These are phyloP conservation scores for Drosophila barbarae DNA, from an alignment of 2,888 invertebrate genomes.

Conservation along the genomic window DNA sequence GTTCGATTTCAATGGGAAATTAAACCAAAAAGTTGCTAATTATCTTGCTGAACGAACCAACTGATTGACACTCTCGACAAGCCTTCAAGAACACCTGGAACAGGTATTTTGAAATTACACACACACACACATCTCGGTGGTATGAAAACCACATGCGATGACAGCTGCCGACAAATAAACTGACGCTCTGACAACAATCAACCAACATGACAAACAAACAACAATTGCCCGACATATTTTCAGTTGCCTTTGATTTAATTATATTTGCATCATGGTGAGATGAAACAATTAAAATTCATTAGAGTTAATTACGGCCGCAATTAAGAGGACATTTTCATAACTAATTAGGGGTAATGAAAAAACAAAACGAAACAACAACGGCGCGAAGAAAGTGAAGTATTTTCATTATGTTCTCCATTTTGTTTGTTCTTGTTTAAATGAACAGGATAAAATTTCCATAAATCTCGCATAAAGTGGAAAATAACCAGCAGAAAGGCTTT, in stretches of 20 bases:
- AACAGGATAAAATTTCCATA: constrained; percentile 19
- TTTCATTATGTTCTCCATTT: constrained; percentile 21
- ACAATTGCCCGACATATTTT: constrained; percentile 38
- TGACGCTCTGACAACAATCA: constrained; percentile 19
- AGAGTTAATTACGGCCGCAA: constrained; percentile 64
- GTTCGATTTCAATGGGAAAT: not conserved
- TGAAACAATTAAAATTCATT: constrained; percentile 64
- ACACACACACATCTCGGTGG: constrained; percentile 1
- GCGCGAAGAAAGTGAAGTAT: constrained; percentile 16
- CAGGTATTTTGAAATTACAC: constrained; percentile 12
- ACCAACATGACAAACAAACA: constrained; percentile 12
- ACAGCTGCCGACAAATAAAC: constrained; percentile 54
- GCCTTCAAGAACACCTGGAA: not conserved
- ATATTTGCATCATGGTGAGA: constrained; percentile 35
- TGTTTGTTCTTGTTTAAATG: constrained; percentile 9
- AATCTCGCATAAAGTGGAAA: not conserved
- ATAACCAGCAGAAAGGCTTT: not conserved
- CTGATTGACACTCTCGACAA: constrained; percentile 3
- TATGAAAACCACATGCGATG: constrained; percentile 48
- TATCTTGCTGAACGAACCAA: not conserved
- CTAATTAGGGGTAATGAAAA: constrained; percentile 54
- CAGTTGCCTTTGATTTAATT: constrained; percentile 56
- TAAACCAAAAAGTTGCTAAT: not conserved
- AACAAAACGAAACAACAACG: constrained; percentile 25
- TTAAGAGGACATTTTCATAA: constrained; percentile 67